Evolutionary conservation across 2,113 vertebrate species (phyloP).

Genomic region (Cebus imitator): DNA sequence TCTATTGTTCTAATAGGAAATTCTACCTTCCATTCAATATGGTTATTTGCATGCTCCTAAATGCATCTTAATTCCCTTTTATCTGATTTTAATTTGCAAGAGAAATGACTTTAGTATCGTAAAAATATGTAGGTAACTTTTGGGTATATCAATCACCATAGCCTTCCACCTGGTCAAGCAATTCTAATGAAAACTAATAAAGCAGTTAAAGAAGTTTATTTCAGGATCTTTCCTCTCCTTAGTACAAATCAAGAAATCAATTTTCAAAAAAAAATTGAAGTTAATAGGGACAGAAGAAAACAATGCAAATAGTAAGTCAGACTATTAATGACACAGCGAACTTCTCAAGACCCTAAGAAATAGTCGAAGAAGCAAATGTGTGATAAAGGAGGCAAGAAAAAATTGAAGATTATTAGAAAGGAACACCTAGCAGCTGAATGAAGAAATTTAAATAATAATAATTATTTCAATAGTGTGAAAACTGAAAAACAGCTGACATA

Average conservation of each 20-base stretch:
- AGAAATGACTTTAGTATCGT: not conserved
- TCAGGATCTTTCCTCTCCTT: not conserved
- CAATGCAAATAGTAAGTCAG: not conserved
- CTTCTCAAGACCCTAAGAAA: not conserved
- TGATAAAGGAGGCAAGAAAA: not conserved
- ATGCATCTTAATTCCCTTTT: not conserved
- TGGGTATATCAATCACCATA: not conserved
- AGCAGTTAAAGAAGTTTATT: not conserved
- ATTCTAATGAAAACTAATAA: not conserved
- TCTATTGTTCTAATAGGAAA: conserved; percentile 11
- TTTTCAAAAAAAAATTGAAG: not conserved
- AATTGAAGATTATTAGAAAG: not conserved
- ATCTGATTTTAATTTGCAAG: not conserved
- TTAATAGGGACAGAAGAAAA: not conserved
- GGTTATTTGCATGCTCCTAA: not conserved
- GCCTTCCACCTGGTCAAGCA: not conserved
- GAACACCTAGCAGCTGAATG: not conserved
- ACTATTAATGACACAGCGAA: not conserved
- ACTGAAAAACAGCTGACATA: not conserved
- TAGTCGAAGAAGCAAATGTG: not conserved
- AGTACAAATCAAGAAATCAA: not conserved
- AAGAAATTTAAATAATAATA: not conserved
- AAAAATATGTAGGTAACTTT: not conserved
- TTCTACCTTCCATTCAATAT: not conserved
- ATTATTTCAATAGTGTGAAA: not conserved